These are phyloP conservation scores for Cinclus mexicanus DNA, from an alignment of 2,113 vertebrate genomes.

Conservation along the genomic window DNA sequence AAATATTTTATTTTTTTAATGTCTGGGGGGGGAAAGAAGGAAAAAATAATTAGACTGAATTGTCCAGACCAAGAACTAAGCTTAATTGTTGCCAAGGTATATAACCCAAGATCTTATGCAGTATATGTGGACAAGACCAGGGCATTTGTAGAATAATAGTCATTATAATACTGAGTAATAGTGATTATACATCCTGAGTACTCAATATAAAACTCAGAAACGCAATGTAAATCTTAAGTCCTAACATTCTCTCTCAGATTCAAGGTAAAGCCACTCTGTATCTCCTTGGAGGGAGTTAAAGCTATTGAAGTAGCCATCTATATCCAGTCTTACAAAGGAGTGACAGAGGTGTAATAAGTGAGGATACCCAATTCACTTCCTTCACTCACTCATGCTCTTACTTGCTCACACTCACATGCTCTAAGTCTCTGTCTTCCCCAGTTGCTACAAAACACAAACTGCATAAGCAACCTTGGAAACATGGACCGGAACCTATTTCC, in stretches of 20 bases:
- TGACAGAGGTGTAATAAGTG: background rate
- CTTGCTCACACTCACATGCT: background rate
- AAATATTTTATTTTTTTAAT: background rate
- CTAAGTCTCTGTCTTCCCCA: background rate
- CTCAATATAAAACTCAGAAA: background rate
- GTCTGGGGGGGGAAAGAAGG: background rate
- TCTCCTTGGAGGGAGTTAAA: background rate
- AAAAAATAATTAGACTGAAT: background rate
- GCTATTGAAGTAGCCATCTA: background rate
- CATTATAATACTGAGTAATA: background rate
- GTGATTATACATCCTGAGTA: background rate
- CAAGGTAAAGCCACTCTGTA: background rate
- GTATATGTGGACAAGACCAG: background rate
- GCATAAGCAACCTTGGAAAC: background rate
- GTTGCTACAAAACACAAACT: background rate
- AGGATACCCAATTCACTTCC: background rate
- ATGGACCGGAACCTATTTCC: background rate
- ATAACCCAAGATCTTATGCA: background rate
- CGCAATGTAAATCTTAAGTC: background rate
- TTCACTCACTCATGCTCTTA: background rate
- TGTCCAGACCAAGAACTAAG: background rate
- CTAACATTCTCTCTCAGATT: background rate
- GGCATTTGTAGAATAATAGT: background rate
- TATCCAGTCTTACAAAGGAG: no score
- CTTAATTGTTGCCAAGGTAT: background rate